Evolutionary conservation across 2,888 invertebrate species (phyloP).

Genomic region (Oscheius sp.): DNA sequence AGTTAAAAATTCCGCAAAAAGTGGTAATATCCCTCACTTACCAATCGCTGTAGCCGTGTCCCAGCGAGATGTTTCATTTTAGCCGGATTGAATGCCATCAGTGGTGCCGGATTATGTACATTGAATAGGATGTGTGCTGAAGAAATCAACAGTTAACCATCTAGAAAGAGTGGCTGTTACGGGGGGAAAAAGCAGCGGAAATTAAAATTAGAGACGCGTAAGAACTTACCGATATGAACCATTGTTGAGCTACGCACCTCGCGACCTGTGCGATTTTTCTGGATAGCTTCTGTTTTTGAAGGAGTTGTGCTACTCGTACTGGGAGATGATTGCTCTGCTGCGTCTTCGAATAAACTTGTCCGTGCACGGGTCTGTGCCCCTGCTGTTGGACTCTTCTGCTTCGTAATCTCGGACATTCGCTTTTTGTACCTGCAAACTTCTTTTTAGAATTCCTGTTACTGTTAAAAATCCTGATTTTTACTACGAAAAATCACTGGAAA

Average conservation of each 20-base stretch:
- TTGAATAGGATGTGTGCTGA: constrained; percentile 46
- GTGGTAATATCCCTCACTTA: constrained; percentile 1
- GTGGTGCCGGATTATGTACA: constrained; percentile 39
- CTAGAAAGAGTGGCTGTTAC: background rate
- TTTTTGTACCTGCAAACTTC: constrained; percentile 27
- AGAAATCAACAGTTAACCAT: constrained; percentile 21
- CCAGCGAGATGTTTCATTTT: constrained; percentile 15
- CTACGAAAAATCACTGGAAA: too few relatives aligned
- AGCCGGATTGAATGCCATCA: constrained; percentile 25
- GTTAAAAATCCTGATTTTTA: too few relatives aligned
- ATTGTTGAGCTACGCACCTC: constrained; percentile 29
- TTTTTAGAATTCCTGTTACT: constrained; percentile 5
- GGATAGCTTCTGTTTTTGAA: background rate
- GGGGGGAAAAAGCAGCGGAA: background rate
- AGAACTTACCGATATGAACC: constrained; percentile 32
- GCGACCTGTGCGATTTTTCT: constrained; percentile 37
- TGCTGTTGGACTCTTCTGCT: background rate
- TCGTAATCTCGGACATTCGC: constrained; percentile 28
- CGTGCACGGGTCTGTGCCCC: background rate
- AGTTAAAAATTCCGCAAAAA: background rate
- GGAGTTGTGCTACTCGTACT: too few relatives aligned
- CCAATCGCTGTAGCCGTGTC: constrained; percentile 33
- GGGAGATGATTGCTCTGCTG: too few relatives aligned
- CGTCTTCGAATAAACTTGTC: constrained; percentile 35
- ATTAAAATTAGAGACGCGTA: background rate